Base-by-base conservation (phyloP, 2,888 invertebrate genomes). In the Litoditis marina region DNA sequence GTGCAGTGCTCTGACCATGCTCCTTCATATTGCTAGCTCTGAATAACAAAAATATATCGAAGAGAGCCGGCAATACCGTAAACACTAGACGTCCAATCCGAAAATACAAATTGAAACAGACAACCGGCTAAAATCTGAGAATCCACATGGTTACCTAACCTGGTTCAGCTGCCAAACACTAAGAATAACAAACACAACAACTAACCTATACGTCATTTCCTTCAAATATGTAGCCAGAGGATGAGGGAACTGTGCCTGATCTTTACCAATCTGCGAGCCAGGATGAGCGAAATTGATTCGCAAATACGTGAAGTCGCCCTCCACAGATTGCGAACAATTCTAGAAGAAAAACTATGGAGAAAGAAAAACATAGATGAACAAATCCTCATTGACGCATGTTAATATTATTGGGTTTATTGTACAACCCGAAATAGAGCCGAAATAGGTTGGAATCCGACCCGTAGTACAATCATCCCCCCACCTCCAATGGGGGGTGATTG, bases 211-310 rank as follows among this genome's bases (percentile, higher is more conserved):
- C 2, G 76, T 72, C 89, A 98, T 90, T 88, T 99, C 98, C 86
- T 98, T 98, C 13, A 96, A 89, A 84, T 94, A 98, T 0, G 93
- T 94, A 2, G 95, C 93, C 84, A 96, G 93, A 0, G 95, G 93
- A 82, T 94, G 91, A 1, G 92, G 89, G 84, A 94, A 95, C 63
- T 89, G 88, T 1, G 91, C 91, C 7, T 91, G 91, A 83, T 95
- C 95, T 27, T 73, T 78, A 0, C 94, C 94, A 88, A 98, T 91
- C n/a, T 85, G 80, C 0, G 95, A 92, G 25, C 96, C 98, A 34
- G 98, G 98, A 85, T 95, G 94, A 86, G 94, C 95, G 85, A 98
- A 98, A 85, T 98, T 98, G 80, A 98, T 91, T 83, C 88, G 89
- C 75, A 98, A 88, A 85, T 98, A 99, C 0, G 96, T 96, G 85